Evolutionary conservation across 2,888 invertebrate genomes (phyloP), one percentile per base, ranked within the genome.

Genomic region (Euspilapteryx auroguttella): DNA sequence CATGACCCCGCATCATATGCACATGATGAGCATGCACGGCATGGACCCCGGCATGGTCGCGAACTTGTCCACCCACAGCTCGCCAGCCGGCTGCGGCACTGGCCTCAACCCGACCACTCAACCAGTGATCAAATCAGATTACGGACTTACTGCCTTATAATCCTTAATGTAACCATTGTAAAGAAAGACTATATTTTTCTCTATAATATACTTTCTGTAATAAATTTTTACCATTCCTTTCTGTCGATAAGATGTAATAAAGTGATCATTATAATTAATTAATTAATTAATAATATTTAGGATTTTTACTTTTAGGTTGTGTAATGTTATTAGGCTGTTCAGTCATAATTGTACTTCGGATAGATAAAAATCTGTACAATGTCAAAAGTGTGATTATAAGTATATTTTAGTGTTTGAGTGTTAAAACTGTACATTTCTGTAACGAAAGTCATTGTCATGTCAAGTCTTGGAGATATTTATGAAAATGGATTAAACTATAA

Each of bases 61-160:
- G 28, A 66, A 54, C 32, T 61, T 78, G 12, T 55, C 78, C 23
- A 75, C 78, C 21, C 79, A 78, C 39, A 71, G 81, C 26, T 78
- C 80, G 5, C 79, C 82, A 8, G 62, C 79, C 14, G 68, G 69
- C 15, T 76, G 75, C 33, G 77, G 76, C 13, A 63, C 65, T 4
- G 71, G 69, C 21, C 54, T 75, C 32, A 53, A 46, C 32, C 52
- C 69, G 23, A 42, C 46, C 26, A 64, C 49, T 40, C 78, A 80
- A 39, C 73, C 82, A 36, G 78, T 85, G 49, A 88, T 89, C 49
- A 91, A 91, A 69, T 88, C 89, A 43, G 91, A 92, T 71, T 92
- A 92, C 56, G 92, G 89, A 59, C 81, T 93, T 48, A 92, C 90
- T 56, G 84, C 89, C 71, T 75, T 75, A 75, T 75, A 75, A 75